phyloP scores from a whole-genome alignment of 2,888 invertebrate genomes.

The Plusia festucae region DNA sequence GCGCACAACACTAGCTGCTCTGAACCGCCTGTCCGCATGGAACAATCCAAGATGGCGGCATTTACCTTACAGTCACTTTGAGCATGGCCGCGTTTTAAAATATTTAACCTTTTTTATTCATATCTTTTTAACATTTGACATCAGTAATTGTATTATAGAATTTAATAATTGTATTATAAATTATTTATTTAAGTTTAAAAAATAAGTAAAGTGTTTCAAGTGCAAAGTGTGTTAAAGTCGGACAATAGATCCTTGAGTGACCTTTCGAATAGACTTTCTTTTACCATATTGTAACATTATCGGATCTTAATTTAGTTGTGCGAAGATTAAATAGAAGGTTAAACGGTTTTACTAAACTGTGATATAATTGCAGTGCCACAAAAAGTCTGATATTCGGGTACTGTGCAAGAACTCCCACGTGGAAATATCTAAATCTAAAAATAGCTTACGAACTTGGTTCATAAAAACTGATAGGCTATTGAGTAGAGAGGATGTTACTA shows the following conservation, averaged over 20 bases:
- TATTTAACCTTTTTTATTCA: slow-evolving; percentile 73
- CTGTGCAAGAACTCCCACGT: slow-evolving; percentile 86
- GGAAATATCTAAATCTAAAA: slow-evolving; percentile 88
- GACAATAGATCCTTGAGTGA: slow-evolving; percentile 85
- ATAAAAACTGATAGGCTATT: slow-evolving; percentile 75
- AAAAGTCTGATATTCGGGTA: slow-evolving; percentile 82
- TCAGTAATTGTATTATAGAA: slow-evolving; percentile 68
- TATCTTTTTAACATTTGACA: slow-evolving; percentile 71
- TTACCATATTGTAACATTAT: slow-evolving; percentile 84
- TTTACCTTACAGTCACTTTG: slow-evolving; percentile 83
- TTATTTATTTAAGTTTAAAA: slow-evolving; percentile 75
- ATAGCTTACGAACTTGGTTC: slow-evolving; percentile 85
- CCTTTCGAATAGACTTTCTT: slow-evolving; percentile 86
- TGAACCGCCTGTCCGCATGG: slow-evolving; percentile 79
- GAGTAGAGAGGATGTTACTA: slow-evolving; percentile 42
- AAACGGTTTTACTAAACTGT: slow-evolving; percentile 73
- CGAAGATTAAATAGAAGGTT: slow-evolving; percentile 67
- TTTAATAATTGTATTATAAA: slow-evolving; percentile 60
- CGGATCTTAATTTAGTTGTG: slow-evolving; percentile 65
- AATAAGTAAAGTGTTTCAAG: slow-evolving; percentile 79
- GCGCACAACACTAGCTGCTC: slow-evolving; percentile 83
- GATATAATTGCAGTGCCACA: slow-evolving; percentile 83
- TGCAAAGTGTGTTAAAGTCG: slow-evolving; percentile 78
- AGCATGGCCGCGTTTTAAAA: slow-evolving; percentile 80
- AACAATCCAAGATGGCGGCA: slow-evolving; percentile 86